Evolutionary conservation across 2,888 invertebrate species (phyloP).

Genomic region (Byasa hedistus): DNA sequence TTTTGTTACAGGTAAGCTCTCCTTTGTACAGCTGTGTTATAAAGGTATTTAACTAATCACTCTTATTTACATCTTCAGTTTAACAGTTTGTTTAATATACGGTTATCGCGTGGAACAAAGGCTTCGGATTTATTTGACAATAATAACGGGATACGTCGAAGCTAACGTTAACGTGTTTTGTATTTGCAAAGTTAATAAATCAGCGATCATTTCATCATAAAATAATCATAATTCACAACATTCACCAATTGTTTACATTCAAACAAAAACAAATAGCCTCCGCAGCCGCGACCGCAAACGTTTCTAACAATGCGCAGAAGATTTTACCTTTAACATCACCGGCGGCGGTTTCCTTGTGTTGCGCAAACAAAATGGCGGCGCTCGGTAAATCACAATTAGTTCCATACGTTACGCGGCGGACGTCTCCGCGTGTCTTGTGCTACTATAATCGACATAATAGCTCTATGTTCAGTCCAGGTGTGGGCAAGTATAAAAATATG

Average conservation of each 20-base stretch:
- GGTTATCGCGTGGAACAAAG: no score
- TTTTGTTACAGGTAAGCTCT: conserved; percentile 17
- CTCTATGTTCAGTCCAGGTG: no score
- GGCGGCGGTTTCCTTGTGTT: conserved; percentile 24
- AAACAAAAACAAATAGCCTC: conserved; percentile 8
- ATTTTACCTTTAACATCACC: conserved; percentile 10
- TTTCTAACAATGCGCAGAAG: conserved; percentile 17
- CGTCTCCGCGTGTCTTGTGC: conserved; percentile 8
- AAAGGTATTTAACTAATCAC: no score
- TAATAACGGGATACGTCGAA: no score
- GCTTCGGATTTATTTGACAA: no score
- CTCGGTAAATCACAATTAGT: conserved; percentile 25
- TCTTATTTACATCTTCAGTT: no score
- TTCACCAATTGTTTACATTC: conserved; percentile 9
- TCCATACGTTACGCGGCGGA: conserved; percentile 19
- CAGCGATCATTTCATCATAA: background rate
- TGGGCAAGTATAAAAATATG: no score
- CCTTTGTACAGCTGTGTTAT: no score
- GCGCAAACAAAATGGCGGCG: conserved; percentile 21
- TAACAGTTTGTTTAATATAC: no score
- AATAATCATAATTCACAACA: background rate
- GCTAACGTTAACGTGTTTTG: no score
- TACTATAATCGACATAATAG: conserved; percentile 11
- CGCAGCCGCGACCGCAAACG: conserved; percentile 11
- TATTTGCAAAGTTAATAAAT: background rate